A percentile compares a stretch with the other conserved stretches of the same genome.
phyloP scores from a whole-genome alignment of 2,113 vertebrate species.

The Pionites leucogaster region DNA sequence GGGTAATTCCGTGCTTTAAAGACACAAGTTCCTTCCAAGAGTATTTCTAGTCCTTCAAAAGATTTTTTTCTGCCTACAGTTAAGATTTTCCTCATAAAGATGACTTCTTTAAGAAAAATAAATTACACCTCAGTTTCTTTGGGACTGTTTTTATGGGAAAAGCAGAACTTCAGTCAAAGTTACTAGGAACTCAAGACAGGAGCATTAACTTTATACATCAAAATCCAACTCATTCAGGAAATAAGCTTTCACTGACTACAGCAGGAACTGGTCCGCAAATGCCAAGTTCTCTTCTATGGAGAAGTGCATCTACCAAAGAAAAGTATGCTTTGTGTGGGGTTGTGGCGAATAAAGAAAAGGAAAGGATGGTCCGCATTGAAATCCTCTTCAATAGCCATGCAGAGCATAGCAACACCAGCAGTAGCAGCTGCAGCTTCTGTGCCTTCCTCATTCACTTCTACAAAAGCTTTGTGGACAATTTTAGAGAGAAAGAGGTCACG shows the following conservation, averaged over 20 bases:
- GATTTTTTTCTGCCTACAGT: not conserved
- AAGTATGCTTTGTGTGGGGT: constrained; percentile 78
- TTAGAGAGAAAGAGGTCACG: constrained; percentile 83
- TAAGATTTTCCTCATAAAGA: not conserved
- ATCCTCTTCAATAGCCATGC: constrained; percentile 73
- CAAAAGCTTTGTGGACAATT: constrained; percentile 88
- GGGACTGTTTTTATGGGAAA: not conserved
- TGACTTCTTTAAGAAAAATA: not conserved
- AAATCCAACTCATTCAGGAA: not conserved
- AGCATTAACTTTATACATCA: not conserved
- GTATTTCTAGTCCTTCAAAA: not conserved
- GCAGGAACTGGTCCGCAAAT: not conserved
- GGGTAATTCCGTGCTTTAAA: not conserved
- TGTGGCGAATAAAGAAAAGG: constrained; percentile 90
- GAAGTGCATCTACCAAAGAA: constrained; percentile 83
- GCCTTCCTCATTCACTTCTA: constrained; percentile 94
- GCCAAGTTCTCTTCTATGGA: constrained; percentile 34
- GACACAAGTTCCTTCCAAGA: not conserved
- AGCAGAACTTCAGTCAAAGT: not conserved
- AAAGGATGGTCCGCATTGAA: constrained; percentile 91
- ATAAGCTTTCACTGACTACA: not conserved
- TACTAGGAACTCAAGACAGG: not conserved
- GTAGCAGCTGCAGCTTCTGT: constrained; percentile 91
- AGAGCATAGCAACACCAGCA: constrained; percentile 59
- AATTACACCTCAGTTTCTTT: not conserved